A percentile compares a stretch with the other conserved stretches of the same genome.
Evolutionary conservation across 2,113 vertebrate species (phyloP).

Genomic region (Elachura formosa): DNA sequence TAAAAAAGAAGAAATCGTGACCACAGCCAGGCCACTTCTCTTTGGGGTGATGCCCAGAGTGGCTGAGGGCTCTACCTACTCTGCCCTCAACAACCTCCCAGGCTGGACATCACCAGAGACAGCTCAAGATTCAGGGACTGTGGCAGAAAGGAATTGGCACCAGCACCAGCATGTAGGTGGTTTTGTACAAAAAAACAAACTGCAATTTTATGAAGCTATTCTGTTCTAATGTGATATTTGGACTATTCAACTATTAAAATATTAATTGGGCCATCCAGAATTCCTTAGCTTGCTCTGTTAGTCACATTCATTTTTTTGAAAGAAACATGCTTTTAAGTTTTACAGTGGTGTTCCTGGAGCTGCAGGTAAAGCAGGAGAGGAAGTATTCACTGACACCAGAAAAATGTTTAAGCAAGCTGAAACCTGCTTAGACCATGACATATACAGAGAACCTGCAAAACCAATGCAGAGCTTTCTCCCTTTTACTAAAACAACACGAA

Average conservation of each 20-base stretch:
- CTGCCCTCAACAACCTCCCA: neutral
- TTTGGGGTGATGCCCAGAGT: rapidly evolving
- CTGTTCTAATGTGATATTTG: neutral
- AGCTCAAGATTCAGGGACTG: neutral
- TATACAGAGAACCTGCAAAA: neutral
- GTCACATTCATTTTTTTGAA: neutral
- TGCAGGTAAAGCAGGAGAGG: neutral
- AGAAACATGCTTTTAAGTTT: neutral
- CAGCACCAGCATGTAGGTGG: rapidly evolving
- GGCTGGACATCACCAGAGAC: rapidly evolving
- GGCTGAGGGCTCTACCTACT: neutral
- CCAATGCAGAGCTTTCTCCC: neutral
- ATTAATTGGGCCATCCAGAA: neutral
- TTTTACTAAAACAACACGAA: neutral
- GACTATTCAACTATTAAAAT: neutral
- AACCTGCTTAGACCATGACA: neutral
- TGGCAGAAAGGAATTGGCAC: rapidly evolving
- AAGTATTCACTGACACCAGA: neutral
- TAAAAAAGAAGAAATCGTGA: neutral
- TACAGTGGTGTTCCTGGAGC: rapidly evolving
- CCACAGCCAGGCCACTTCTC: neutral
- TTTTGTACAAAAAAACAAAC: neutral
- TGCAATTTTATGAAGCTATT: neutral
- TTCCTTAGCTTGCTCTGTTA: neutral
- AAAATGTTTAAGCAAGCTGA: neutral